Evolutionary conservation across 2,113 vertebrate species (phyloP).

Genomic region (Strigops habroptila): DNA sequence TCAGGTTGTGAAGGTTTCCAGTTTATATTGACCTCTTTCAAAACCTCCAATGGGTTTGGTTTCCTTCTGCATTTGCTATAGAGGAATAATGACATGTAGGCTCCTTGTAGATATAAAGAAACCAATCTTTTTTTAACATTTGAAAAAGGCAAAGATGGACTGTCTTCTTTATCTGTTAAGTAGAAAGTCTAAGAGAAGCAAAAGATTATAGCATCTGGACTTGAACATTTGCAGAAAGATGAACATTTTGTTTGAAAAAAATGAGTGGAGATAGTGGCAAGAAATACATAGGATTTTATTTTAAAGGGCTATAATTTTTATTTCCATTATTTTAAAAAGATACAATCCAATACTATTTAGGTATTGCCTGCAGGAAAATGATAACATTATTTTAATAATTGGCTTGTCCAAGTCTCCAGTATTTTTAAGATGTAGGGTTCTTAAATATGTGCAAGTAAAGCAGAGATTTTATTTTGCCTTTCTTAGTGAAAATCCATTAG

Average conservation of each 20-base stretch:
- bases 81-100: not conserved
- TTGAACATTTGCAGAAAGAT: not conserved
- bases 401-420: not conserved
- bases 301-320: not conserved
- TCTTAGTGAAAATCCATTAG: not conserved
- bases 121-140: not conserved
- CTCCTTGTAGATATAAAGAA: not conserved
- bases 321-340: slow-evolving; percentile 42
- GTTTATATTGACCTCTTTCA: not conserved
- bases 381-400: slow-evolving; percentile 20
- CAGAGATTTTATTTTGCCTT: not conserved
- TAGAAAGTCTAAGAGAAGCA: not conserved
- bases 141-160: not conserved
- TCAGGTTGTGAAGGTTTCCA: not conserved
- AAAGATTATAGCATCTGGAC: not conserved
- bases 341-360: not conserved
- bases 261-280: not conserved
- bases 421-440: not conserved
- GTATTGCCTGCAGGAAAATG: slow-evolving; percentile 5
- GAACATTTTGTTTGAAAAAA: not conserved
- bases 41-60: not conserved
- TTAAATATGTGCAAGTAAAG: not conserved
- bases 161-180: not conserved
- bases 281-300: not conserved
- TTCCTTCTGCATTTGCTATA: not conserved